Evolutionary conservation across 2,888 invertebrate species (phyloP).

Genomic region (Agonum fuliginosum): DNA sequence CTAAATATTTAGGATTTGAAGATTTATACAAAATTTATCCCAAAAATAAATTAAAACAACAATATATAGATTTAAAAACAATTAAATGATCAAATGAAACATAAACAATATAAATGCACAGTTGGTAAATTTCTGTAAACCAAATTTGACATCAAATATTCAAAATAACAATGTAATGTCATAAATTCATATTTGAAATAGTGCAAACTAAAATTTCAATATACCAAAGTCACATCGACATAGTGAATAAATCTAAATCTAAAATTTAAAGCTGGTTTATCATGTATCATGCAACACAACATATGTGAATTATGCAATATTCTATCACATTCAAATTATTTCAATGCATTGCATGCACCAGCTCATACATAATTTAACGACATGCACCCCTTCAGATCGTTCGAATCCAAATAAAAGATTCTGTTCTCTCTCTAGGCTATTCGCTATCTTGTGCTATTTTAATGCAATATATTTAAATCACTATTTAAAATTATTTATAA

Average conservation of each 20-base stretch:
- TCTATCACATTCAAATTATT: slow-evolving; percentile 39
- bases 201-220: slow-evolving; percentile 21
- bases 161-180: not conserved
- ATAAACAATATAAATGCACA: too few species aligned
- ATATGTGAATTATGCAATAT: slow-evolving; percentile 40
- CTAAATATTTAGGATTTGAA: not conserved
- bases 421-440: not conserved
- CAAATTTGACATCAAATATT: not conserved
- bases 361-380: slow-evolving; percentile 39
- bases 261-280: slow-evolving; percentile 36
- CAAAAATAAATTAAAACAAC: not conserved
- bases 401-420: slow-evolving; percentile 18
- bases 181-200: slow-evolving; percentile 1
- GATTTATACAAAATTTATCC: not conserved
- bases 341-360: slow-evolving; percentile 43
- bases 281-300: slow-evolving; percentile 35
- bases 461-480: not conserved
- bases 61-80: not conserved
- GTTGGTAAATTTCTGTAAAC: not conserved
- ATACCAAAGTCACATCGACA: slow-evolving; percentile 28
- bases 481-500: slow-evolving; percentile 2
- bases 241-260: slow-evolving; percentile 30
- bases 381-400: slow-evolving; percentile 38
- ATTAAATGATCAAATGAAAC: not conserved
- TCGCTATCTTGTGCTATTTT: slow-evolving; percentile 16